Conservation (phyloP, 2,888 invertebrate species). For the Polydrusus pterygomalis region DNA sequence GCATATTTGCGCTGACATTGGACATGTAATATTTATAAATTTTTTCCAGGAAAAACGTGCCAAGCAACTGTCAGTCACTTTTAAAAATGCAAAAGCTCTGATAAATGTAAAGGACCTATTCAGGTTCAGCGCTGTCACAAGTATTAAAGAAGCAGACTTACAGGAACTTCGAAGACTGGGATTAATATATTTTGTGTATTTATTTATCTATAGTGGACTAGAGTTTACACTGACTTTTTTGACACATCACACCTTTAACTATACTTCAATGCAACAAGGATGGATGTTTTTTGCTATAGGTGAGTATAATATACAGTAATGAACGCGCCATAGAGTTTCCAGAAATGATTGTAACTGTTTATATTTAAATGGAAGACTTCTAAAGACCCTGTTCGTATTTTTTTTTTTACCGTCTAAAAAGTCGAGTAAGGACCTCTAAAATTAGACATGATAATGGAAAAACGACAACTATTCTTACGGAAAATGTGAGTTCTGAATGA, state of each 20-base stretch:
- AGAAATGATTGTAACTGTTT: too few species aligned
- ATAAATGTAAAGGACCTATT: slow-evolving; percentile 72
- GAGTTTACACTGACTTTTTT: slow-evolving; percentile 98
- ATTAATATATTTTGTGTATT: slow-evolving; percentile 89
- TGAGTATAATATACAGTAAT: slow-evolving; percentile 61
- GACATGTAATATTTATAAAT: too few species aligned
- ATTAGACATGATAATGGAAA: too few species aligned
- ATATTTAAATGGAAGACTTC: too few species aligned
- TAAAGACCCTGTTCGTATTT: too few species aligned
- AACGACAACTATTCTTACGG: too few species aligned
- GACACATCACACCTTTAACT: slow-evolving; percentile 93
- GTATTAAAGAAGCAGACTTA: slow-evolving; percentile 78
- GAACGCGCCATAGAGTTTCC: too few species aligned
- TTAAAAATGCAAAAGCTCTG: slow-evolving; percentile 69
- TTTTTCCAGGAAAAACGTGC: slow-evolving; percentile 79
- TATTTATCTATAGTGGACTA: slow-evolving; percentile 95
- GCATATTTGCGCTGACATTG: too few species aligned
- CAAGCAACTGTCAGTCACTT: slow-evolving; percentile 76
- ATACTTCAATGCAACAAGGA: slow-evolving; percentile 96
- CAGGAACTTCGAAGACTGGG: slow-evolving; percentile 81
- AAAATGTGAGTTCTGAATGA: too few species aligned
- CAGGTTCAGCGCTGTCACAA: slow-evolving; percentile 81
- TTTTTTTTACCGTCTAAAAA: too few species aligned
- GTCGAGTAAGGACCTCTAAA: too few species aligned
- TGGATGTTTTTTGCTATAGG: slow-evolving; percentile 98